Conservation (phyloP, 2,888 invertebrate genomes). For the Tyria jacobaeae region DNA sequence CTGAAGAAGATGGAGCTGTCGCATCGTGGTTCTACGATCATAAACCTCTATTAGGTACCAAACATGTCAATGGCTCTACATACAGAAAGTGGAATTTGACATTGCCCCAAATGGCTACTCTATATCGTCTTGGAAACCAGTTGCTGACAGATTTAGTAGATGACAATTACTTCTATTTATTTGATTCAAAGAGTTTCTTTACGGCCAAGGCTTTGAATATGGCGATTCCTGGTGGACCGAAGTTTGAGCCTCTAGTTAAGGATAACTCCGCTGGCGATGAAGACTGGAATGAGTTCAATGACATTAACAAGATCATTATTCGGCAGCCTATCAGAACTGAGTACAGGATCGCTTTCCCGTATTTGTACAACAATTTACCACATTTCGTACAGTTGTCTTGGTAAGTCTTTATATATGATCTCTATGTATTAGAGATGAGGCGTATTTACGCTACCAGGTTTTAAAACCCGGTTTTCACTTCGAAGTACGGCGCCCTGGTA, state of each 20-base stretch:
- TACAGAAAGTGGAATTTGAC: slow-evolving; percentile 98
- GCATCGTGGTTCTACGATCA: slow-evolving; percentile 99
- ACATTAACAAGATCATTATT: slow-evolving; percentile 99
- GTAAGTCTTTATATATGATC: slow-evolving; percentile 86
- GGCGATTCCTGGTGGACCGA: slow-evolving; percentile 99
- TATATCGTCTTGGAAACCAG: slow-evolving; percentile 99
- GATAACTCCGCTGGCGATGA: slow-evolving; percentile 99
- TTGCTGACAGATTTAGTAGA: slow-evolving; percentile 99
- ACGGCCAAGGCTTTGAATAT: slow-evolving; percentile 99
- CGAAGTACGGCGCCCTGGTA: no score
- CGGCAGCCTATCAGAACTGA: slow-evolving; percentile 99
- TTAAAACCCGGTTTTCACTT: no score
- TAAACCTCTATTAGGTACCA: slow-evolving; percentile 97
- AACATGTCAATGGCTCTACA: slow-evolving; percentile 98
- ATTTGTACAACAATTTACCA: slow-evolving; percentile 99
- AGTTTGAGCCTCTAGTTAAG: slow-evolving; percentile 99
- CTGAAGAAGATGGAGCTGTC: slow-evolving; percentile 96
- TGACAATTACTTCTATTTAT: slow-evolving; percentile 99
- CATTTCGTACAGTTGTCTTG: slow-evolving; percentile 99
- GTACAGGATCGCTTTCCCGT: slow-evolving; percentile 99
- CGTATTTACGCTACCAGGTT: no score
- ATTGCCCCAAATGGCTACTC: slow-evolving; percentile 98
- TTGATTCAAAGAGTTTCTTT: slow-evolving; percentile 99
- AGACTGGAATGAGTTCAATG: slow-evolving; percentile 99
- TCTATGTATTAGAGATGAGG: background rate